phyloP scores from a whole-genome alignment of 2,113 vertebrate genomes.

The Phainopepla nitens region DNA sequence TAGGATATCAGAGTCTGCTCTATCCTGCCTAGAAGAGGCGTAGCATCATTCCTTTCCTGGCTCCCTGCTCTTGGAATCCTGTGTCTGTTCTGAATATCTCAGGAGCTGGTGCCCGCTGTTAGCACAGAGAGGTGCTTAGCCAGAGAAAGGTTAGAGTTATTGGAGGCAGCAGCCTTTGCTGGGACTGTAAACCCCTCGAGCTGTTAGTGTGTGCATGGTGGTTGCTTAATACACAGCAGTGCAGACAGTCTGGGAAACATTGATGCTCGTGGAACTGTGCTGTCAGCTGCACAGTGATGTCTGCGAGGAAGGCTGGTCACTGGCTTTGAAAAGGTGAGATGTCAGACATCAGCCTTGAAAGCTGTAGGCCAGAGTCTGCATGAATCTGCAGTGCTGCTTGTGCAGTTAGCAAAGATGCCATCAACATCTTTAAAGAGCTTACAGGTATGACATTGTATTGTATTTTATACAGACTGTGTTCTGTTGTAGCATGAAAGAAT shows the following conservation, averaged over 20 bases:
- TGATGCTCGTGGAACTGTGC: background rate
- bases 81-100: rapidly evolving
- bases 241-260: background rate
- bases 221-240: background rate
- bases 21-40: background rate
- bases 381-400: background rate
- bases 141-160: background rate
- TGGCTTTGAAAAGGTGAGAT: background rate
- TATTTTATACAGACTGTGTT: background rate
- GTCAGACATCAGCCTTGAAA: background rate
- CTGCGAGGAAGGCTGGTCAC: background rate
- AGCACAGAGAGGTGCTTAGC: background rate
- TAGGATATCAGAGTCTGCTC: background rate
- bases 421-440: background rate
- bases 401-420: background rate
- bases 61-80: background rate
- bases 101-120: background rate
- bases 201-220: background rate
- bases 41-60: background rate
- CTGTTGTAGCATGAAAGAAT: background rate
- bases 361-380: background rate
- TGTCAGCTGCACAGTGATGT: background rate
- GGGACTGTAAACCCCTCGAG: rapidly evolving
- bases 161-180: background rate
- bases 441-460: background rate